These are phyloP conservation scores for Myotis vivesi DNA, from an alignment of 2,797 vertebrate species.

Conservation along the genomic window DNA sequence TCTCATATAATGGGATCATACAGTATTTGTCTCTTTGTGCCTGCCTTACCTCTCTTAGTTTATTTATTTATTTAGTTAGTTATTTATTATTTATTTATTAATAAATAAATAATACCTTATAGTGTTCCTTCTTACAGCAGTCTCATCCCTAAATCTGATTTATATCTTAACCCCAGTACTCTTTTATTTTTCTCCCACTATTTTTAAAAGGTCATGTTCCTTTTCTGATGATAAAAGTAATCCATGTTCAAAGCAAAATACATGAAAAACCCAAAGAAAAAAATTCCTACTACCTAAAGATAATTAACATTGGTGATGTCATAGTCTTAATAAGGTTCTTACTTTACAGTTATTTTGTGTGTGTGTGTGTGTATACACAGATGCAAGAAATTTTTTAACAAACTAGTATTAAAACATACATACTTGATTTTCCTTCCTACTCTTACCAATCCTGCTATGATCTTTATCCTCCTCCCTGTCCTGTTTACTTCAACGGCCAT, in stretches of 20 bases:
- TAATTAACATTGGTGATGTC: not conserved
- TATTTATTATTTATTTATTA: too few species aligned
- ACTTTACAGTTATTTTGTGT: not conserved
- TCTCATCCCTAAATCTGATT: not conserved
- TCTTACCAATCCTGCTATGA: not conserved
- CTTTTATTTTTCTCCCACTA: not conserved
- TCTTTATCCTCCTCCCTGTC: not conserved
- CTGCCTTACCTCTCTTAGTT: not conserved
- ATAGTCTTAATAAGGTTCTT: not conserved
- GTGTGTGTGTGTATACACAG: not conserved
- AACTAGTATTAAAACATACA: not conserved
- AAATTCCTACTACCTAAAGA: not conserved
- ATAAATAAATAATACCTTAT: not conserved
- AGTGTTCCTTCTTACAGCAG: not conserved
- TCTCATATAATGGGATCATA: not conserved
- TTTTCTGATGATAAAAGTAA: constrained; percentile 33
- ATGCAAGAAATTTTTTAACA: not conserved
- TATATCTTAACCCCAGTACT: not conserved
- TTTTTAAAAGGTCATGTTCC: not conserved
- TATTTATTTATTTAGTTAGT: too few species aligned
- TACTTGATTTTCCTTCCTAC: not conserved
- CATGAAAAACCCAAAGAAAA: not conserved
- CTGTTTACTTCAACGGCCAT: not conserved
- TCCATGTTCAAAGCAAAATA: constrained; percentile 34
- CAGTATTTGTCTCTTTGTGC: not conserved